Evolutionary conservation across 2,888 invertebrate species (phyloP), one percentile per base, ranked within the genome.

Genomic region (Diaphora mendica): DNA sequence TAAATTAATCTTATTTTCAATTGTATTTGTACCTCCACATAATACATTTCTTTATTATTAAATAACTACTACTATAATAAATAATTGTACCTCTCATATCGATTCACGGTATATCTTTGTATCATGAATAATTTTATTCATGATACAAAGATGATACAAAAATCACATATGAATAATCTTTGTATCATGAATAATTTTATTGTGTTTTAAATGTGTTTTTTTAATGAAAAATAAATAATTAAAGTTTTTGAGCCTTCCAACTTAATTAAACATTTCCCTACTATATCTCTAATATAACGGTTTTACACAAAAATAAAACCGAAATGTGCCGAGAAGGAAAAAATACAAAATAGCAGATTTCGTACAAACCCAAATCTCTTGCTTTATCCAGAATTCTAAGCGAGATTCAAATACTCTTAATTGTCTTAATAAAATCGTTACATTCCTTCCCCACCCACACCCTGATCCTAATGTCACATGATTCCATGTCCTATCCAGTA

Each of bases 1-100:
- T 39, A 64, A 77, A 73, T 72, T 81, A 81, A 80, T 82, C 80
- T 80, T 68, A 80, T 81, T 82, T 82, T 81, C 73, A 77, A 71
- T 73, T 62, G 44, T 73, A 70, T 73, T 26, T 67, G n/a, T 67
- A 8, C 62, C 11, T 39, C 39, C 62, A 75, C 66, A 73, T 70
- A 70, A 76, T 80, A 75, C 73, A 72, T 78, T 75, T 71, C 70
- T 77, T 78, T 64, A 69, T 55, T 30, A 15, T 64, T 30, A 51
- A 71, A 30, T 67, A 13, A 35, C 5, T 71, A 55, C 33, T 71
- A 64, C 35, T 62, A 30, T 30, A 30, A 55, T 65, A 39, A 20
- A 20, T 51, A 65, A 65, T 51, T 71, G 48, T 65, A 51, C 71
- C 7, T 71, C 26, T 64, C 42, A 65, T 62, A 59, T n/a, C 23